These are phyloP conservation scores for Silvanus unidentatus DNA, from an alignment of 2,888 invertebrate genomes.

Conservation along the genomic window DNA sequence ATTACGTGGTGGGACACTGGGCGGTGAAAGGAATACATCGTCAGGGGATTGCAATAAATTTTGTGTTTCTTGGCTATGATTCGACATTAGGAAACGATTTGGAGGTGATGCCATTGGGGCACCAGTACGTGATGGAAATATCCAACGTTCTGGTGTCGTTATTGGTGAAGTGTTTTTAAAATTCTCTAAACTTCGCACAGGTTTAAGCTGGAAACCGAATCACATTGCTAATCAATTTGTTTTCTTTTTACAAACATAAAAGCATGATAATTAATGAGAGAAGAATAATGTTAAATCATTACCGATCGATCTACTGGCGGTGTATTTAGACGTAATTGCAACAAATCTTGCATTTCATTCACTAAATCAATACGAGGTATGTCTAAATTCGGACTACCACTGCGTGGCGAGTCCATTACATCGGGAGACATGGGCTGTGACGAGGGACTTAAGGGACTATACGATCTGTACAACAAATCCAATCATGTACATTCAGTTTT, in stretches of 20 bases:
- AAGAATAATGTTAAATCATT: slow-evolving; percentile 34
- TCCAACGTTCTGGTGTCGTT: slow-evolving; percentile 38
- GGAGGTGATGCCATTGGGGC: slow-evolving; percentile 36
- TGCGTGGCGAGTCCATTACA: slow-evolving; percentile 43
- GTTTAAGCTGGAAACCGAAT: slow-evolving; percentile 51
- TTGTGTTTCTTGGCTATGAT: slow-evolving; percentile 35
- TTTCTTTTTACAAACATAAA: not conserved
- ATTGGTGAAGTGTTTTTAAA: slow-evolving; percentile 43
- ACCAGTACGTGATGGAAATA: slow-evolving; percentile 27
- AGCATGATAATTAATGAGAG: not conserved
- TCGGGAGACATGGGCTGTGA: slow-evolving; percentile 52
- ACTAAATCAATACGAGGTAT: slow-evolving; percentile 55
- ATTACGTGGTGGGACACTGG: slow-evolving; percentile 34
- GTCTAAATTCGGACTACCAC: slow-evolving; percentile 43
- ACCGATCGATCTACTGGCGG: slow-evolving; percentile 62
- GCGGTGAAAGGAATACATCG: slow-evolving; percentile 42
- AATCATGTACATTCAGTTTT: not conserved
- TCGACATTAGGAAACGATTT: slow-evolving; percentile 25
- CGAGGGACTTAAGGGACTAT: slow-evolving; percentile 46
- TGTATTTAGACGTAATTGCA: slow-evolving; percentile 48
- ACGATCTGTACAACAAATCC: slow-evolving; percentile 32
- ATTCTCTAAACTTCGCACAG: slow-evolving; percentile 57
- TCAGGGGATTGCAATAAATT: slow-evolving; percentile 44
- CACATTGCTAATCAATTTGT: slow-evolving; percentile 1
- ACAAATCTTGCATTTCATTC: slow-evolving; percentile 60